phyloP scores from a whole-genome alignment of 2,797 vertebrate species.

The Helicolenus hilgendorfi region DNA sequence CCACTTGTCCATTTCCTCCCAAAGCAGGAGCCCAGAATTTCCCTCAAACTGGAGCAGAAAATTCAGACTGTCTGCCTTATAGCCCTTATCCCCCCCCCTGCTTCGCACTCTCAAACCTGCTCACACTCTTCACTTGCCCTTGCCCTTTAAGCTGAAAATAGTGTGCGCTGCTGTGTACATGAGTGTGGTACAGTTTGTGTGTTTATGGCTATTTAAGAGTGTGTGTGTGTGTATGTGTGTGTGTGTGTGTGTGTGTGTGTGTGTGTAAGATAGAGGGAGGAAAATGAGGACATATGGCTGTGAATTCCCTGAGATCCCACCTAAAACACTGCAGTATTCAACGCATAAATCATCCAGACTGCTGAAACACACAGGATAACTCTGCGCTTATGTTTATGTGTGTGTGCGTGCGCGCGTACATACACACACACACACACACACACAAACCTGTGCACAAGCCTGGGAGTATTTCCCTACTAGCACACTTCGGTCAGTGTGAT shows the following conservation, averaged over 20 bases:
- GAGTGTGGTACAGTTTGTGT: slow-evolving; percentile 20
- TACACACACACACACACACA: neutral
- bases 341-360: slow-evolving; percentile 86
- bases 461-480: slow-evolving; percentile 21
- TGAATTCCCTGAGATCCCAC: slow-evolving; percentile 83
- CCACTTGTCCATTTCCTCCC: slow-evolving; percentile 64
- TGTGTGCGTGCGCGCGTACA: neutral
- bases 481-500: slow-evolving; percentile 41
- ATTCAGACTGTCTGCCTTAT: slow-evolving; percentile 65
- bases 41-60: slow-evolving; percentile 81
- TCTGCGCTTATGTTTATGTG: slow-evolving; percentile 50
- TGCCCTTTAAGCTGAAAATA: slow-evolving; percentile 73
- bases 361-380: slow-evolving; percentile 75
- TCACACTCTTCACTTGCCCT: slow-evolving; percentile 68
- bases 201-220: slow-evolving; percentile 33
- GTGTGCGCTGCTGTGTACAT: slow-evolving; percentile 17
- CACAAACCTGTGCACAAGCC: slow-evolving; percentile 1
- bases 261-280: slow-evolving; percentile 15
- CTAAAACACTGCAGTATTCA: slow-evolving; percentile 82
- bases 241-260: slow-evolving; percentile 32
- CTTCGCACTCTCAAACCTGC: slow-evolving; percentile 54
- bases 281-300: slow-evolving; percentile 85
- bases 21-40: slow-evolving; percentile 61
- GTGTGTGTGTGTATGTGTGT: slow-evolving; percentile 10
- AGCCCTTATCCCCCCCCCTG: slow-evolving; percentile 45